Conservation (phyloP, 2,888 invertebrate genomes). For the Spisula solida region DNA sequence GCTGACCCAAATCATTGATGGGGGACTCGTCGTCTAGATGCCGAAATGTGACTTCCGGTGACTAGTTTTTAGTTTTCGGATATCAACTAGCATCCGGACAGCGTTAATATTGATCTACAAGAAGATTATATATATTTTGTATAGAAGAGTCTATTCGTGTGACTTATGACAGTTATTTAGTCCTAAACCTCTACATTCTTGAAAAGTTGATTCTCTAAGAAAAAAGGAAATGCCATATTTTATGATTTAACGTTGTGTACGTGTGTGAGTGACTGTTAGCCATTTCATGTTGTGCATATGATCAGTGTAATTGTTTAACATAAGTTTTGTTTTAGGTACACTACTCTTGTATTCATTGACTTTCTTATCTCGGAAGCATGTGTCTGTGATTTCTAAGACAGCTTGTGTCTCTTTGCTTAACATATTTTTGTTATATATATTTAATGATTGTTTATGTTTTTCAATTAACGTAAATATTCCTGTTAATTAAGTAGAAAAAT, state of each 20-base stretch:
- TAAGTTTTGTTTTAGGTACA: background rate
- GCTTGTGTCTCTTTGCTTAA: background rate
- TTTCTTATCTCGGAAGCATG: constrained; percentile 27
- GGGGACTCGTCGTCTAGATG: constrained; percentile 74
- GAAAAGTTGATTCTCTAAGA: constrained; percentile 31
- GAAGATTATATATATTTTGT: constrained; percentile 62
- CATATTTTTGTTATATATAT: background rate
- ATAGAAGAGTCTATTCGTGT: constrained; percentile 54
- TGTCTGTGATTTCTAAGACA: constrained; percentile 23
- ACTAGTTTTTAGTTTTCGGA: constrained; percentile 18
- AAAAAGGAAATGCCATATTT: constrained; percentile 23
- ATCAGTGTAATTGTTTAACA: background rate
- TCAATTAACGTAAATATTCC: background rate
- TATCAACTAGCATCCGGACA: constrained; percentile 19
- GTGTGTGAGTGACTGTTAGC: background rate
- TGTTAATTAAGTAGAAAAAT: background rate
- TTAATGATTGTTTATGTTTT: constrained; percentile 5
- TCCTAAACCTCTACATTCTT: constrained; percentile 33
- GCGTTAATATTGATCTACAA: constrained; percentile 4
- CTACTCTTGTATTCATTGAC: background rate
- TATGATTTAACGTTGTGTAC: constrained; percentile 15
- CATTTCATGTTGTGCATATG: constrained; percentile 10
- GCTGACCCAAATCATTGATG: constrained; percentile 76
- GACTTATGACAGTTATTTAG: constrained; percentile 38
- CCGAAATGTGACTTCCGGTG: constrained; percentile 31